Evolutionary conservation across 2,113 vertebrate species (phyloP).

Genomic region (Saimiri boliviensis): DNA sequence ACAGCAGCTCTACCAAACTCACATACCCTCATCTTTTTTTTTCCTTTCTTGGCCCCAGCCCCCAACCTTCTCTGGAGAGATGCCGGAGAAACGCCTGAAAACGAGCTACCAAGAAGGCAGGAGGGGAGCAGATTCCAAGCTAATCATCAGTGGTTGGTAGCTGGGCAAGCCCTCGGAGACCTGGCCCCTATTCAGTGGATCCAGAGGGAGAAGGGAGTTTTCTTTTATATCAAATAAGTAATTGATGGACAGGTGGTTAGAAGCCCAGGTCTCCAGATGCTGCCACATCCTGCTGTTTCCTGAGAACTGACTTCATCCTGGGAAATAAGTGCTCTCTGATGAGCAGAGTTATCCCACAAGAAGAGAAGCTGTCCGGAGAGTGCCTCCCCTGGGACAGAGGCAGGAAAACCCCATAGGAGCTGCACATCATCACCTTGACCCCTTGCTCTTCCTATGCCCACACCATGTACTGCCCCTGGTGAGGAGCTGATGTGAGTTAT

Average conservation of each 20-base stretch:
- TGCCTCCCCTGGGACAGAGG: not conserved
- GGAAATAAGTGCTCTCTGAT: not conserved
- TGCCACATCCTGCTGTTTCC: not conserved
- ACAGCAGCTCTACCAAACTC: not conserved
- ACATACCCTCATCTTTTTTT: not conserved
- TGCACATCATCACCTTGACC: not conserved
- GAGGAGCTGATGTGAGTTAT: not conserved
- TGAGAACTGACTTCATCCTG: not conserved
- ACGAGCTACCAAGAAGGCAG: conserved; percentile 23
- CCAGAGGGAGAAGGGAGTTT: not conserved
- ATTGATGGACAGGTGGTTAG: not conserved
- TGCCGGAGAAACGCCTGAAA: not conserved
- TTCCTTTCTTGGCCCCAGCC: not conserved
- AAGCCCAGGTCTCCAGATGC: not conserved
- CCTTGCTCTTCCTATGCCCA: too few relatives aligned
- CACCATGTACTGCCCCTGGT: too few relatives aligned
- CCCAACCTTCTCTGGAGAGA: not conserved
- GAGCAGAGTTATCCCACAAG: not conserved
- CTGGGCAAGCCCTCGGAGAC: not conserved
- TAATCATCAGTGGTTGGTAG: not conserved
- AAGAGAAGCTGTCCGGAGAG: not conserved
- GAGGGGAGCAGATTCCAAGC: not conserved
- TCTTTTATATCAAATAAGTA: not conserved
- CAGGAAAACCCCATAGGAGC: not conserved
- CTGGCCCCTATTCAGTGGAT: too few relatives aligned